phyloP scores from a whole-genome alignment of 1,140 invertebrate genomes.

The Fopius arisanus region DNA sequence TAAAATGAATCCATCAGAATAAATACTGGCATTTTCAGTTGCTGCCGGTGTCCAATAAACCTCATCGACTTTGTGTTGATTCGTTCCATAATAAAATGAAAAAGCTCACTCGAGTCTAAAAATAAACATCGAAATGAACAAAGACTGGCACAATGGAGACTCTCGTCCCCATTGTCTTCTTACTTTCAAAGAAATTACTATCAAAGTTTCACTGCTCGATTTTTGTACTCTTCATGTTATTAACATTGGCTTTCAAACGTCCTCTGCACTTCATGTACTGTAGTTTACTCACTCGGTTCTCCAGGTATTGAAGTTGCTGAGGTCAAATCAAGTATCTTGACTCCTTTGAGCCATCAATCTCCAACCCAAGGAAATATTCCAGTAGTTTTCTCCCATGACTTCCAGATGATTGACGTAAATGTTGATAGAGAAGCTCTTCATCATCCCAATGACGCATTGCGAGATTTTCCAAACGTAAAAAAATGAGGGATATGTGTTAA shows the following conservation, averaged over 20 bases:
- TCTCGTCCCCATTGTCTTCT: neutral
- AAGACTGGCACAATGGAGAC: neutral
- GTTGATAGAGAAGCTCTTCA: too few species aligned
- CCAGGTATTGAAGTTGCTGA: neutral
- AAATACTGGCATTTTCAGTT: neutral
- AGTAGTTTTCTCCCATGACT: too few species aligned
- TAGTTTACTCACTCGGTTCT: neutral
- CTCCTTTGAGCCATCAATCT: neutral
- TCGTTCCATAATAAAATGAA: neutral
- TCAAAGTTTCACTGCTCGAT: neutral
- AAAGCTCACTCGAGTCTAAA: neutral
- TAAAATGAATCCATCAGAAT: neutral
- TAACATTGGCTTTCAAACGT: neutral
- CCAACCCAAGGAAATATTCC: neutral
- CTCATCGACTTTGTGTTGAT: neutral
- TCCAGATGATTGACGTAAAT: too few species aligned
- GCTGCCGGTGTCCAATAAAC: neutral
- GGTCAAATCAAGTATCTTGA: neutral
- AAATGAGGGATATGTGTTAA: too few species aligned
- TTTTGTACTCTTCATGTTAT: neutral
- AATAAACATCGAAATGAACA: slow-evolving; percentile 1
- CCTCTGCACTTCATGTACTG: neutral
- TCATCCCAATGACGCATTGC: too few species aligned
- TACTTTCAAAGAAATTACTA: neutral
- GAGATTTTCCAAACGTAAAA: too few species aligned